Conservation (phyloP, 2,888 invertebrate species). For the Crepidodera aurea region DNA sequence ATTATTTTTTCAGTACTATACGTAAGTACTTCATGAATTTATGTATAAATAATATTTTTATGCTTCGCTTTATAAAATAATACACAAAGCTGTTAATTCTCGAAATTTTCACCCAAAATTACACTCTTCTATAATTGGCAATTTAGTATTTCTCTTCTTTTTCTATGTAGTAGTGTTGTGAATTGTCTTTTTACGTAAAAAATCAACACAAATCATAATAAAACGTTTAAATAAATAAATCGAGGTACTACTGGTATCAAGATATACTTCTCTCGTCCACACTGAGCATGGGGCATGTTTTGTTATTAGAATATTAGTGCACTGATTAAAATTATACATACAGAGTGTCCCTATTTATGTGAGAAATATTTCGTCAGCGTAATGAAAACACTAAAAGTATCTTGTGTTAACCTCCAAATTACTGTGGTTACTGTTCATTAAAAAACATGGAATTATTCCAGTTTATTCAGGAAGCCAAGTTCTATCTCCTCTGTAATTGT, state of each 20-base stretch:
- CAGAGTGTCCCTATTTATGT: too few relatives aligned
- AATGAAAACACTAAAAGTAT: too few relatives aligned
- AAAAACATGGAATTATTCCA: too few relatives aligned
- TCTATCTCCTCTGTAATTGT: too few relatives aligned
- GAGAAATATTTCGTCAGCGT: too few relatives aligned
- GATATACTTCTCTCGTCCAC: conserved; percentile 61
- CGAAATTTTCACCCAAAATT: conserved; percentile 8
- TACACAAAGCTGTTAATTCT: conserved; percentile 33
- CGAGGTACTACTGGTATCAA: conserved; percentile 56
- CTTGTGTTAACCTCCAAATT: too few relatives aligned
- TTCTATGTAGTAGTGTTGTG: conserved; percentile 51
- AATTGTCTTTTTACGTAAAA: conserved; percentile 45
- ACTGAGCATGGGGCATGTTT: conserved; percentile 58
- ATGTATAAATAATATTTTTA: background rate
- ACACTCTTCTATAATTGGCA: conserved; percentile 38
- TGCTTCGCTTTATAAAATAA: background rate
- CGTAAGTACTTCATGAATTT: background rate
- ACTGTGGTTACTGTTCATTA: too few relatives aligned
- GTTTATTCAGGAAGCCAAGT: too few relatives aligned
- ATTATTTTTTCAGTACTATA: too few relatives aligned
- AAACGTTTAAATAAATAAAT: conserved; percentile 24
- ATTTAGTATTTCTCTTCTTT: conserved; percentile 37
- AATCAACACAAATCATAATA: conserved; percentile 44
- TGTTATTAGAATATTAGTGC: conserved; percentile 48
- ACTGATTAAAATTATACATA: conserved; percentile 30